Evolutionary conservation across 1,140 invertebrate species (phyloP), one percentile per base, ranked within the genome.

Genomic region (Bombus superbus): DNA sequence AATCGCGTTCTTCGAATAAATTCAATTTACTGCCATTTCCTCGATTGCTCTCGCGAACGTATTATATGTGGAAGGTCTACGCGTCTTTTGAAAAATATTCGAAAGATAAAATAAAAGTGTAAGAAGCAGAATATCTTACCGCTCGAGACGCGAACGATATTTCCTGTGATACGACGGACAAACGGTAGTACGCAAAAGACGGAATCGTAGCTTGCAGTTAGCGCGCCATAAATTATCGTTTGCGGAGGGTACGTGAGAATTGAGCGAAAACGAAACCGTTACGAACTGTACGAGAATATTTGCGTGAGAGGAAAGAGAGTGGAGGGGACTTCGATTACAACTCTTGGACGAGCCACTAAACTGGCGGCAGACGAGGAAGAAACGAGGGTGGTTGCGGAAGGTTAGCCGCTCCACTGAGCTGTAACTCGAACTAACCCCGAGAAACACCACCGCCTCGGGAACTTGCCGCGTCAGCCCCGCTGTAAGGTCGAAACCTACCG

Each of bases 341-440:
- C 71, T 75, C 84, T 69, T 38, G 28, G 72, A 81, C 78, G 84
- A 85, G 59, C 78, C 69, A 57, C 78, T 85, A 85, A 85, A 81
- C 35, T 66, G 79, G n/a, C 74, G 64, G 35, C 62, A 44, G 53
- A 62, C 78, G 85, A 89, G 79, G 85, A 80, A 79, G 88, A 77
- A 85, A 83, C 69, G 72, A 76, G 86, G 85, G 83, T 89, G 83
- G 85, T 90, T 89, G 75, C 88, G 86, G 85, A 90, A 92, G 91
- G 91, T 95, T 94, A 95, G 91, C 83, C 93, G 94, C 94, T 95
- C 91, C 93, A 92, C 89, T 94, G 94, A 92, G 92, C 93, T 94
- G 93, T 94, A 95, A 94, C 94, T 94, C 91, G 88, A 94, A 89
- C 88, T 92, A 92, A 90, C 85, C 91, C 89, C 81, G 92, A 92